Evolutionary conservation across 2,797 vertebrate species (phyloP), one percentile per base, ranked within the genome.

Genomic region (Scolopax rusticola): DNA sequence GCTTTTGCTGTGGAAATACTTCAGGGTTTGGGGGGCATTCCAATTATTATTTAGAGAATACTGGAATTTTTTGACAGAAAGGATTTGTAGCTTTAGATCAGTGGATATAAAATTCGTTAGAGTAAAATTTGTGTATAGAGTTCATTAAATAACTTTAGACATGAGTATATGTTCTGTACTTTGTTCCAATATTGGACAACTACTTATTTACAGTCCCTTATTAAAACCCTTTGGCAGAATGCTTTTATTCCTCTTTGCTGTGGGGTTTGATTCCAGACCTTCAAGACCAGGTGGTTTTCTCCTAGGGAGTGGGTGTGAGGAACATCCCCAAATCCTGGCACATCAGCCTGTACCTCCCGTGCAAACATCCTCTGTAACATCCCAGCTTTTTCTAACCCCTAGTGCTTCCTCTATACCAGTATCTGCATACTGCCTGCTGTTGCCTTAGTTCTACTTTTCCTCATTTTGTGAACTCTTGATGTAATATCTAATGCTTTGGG

Each of bases 391-490:
- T 43, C 27, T 82, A 64, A 80, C 50, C 15, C 36, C 32, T 41
- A 19, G 38, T 54, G 27, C 27, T 63, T 33, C 11, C 30, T 69
- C 16, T 50, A 1, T 36, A 41, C 53, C 69, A 50, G 10, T 50
- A 36, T 20, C 30, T 73, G 5, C 18, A 7, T 25, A 8, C 23
- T 30, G 40, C 65, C 30, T 88, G 87, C 61, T 86, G 25, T 63
- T 84, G 67, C 2, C 86, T 41, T 73, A 47, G 41, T 82, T 50
- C 41, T 47, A 50, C 14, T 93, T 94, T 91, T 85, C 56, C 11
- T 83, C 13, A 8, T 24, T 65, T 77, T 36, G 27, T 12, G 56
- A 70, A 78, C 61, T 81, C 67, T 53, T 91, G 77, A 33, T 82
- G 27, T 25, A 60, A 32, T 47, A 53, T 87, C 57, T 48, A 45